Evolutionary conservation across 2,797 vertebrate genomes (phyloP), one percentile per base, ranked within the genome.

Genomic region (Coilia nasus): DNA sequence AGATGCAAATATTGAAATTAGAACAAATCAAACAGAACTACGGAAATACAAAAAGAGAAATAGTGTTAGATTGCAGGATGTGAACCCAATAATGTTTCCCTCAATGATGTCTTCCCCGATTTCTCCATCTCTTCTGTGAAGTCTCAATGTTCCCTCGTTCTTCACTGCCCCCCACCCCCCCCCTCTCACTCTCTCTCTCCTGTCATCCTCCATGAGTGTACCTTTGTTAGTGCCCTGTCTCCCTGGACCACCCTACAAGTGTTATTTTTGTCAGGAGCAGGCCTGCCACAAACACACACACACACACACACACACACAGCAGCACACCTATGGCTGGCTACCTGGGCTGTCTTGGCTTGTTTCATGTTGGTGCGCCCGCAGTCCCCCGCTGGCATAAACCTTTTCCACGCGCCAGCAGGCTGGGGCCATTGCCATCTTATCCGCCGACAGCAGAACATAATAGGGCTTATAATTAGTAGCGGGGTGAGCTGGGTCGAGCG

Each of bases 401-500:
- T 35, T 85, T 85, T 87, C 60, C 81, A 50, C 47, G 44, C 82
- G 60, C 31, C 44, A 47, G 78, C 82, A 3, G 23, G 81, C 85
- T 60, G 83, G 59, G 15, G 82, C 59, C 82, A 84, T 67, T 21
- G 35, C 12, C 56, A 28, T 87, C 85, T 86, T 67, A 19, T 87
- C 78, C 89, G 87, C 84, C 87, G 87, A 89, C 87, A 89, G 86
- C 86, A 87, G 88, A 89, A 86, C 89, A 91, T 93, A 94, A 94
- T 93, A 91, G 94, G 93, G 88, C 93, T 93, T 92, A 93, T 95
- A 95, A 95, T 94, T 93, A 93, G 91, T 92, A 90, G 75, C 82
- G 80, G 89, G 93, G 93, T 92, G 89, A 91, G 71, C 83, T 89
- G 92, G 93, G 94, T 94, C 90, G 92, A 90, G 87, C 84, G 88